Conservation (phyloP, 2,797 vertebrate genomes). For the Malacoraja senta region DNA sequence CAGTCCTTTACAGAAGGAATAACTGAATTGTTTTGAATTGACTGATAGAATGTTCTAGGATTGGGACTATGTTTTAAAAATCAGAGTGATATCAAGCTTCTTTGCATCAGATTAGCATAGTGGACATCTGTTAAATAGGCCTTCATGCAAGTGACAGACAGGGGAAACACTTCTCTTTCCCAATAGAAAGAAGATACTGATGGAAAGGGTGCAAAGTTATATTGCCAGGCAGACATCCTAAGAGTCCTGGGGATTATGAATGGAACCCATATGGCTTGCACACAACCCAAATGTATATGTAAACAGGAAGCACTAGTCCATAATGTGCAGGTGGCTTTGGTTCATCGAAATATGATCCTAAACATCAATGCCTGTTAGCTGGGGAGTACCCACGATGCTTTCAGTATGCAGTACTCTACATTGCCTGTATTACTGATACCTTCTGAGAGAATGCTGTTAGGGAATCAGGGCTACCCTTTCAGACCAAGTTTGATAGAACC, state of each 20-base stretch:
- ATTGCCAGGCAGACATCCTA: slow-evolving; percentile 12
- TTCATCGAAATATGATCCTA: neutral
- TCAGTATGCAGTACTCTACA: neutral
- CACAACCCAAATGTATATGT: slow-evolving; percentile 5
- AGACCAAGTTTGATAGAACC: neutral
- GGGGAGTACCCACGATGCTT: neutral
- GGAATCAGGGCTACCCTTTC: neutral
- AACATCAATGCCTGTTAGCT: neutral
- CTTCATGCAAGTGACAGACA: neutral
- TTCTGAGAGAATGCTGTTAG: neutral
- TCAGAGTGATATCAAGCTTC: neutral
- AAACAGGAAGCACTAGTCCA: neutral
- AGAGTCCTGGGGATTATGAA: neutral
- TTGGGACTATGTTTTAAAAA: neutral
- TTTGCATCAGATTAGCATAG: neutral
- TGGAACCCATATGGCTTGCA: slow-evolving; percentile 19
- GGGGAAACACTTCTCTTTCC: slow-evolving; percentile 5
- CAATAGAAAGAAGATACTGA: neutral
- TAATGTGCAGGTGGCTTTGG: slow-evolving; percentile 10
- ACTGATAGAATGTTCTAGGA: neutral
- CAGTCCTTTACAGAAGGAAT: neutral
- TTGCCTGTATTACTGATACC: neutral
- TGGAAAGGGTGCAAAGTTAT: neutral
- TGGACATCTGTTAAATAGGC: neutral
- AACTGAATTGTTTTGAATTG: neutral